Evolutionary conservation across 2,113 vertebrate species (phyloP).

Genomic region (Nycticorax nycticorax): DNA sequence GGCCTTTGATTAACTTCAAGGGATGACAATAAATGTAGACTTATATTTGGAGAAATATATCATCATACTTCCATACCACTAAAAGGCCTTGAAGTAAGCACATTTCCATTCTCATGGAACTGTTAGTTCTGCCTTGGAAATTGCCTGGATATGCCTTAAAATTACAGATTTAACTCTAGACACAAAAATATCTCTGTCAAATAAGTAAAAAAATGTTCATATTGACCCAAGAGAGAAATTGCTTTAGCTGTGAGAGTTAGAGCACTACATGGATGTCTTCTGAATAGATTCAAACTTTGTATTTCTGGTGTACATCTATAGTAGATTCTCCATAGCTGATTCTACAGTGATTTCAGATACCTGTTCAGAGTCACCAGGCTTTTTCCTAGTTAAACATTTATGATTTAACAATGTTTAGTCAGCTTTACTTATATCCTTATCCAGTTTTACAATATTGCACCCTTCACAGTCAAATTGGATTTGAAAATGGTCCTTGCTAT

Average conservation of each 20-base stretch:
- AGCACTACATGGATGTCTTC: not conserved
- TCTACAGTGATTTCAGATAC: not conserved
- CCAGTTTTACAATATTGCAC: not conserved
- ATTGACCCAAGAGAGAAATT: not conserved
- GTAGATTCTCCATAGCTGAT: not conserved
- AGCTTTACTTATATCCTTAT: not conserved
- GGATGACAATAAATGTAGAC: not conserved
- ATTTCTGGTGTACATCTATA: not conserved
- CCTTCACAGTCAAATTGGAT: not conserved
- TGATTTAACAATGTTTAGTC: not conserved
- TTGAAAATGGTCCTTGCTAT: not conserved
- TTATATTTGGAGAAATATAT: not conserved
- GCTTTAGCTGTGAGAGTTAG: not conserved
- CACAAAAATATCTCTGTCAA: not conserved
- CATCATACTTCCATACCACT: not conserved
- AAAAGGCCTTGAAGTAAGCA: not conserved
- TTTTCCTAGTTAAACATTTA: not conserved
- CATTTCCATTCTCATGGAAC: not conserved
- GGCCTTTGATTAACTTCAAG: not conserved
- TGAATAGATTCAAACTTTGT: fast-evolving
- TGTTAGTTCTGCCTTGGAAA: not conserved
- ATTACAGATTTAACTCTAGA: not conserved
- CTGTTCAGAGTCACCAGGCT: not conserved
- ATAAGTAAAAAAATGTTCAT: not conserved
- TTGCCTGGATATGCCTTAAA: not conserved